Conservation (phyloP, 2,888 invertebrate genomes). For the Trichogramma evanescens region DNA sequence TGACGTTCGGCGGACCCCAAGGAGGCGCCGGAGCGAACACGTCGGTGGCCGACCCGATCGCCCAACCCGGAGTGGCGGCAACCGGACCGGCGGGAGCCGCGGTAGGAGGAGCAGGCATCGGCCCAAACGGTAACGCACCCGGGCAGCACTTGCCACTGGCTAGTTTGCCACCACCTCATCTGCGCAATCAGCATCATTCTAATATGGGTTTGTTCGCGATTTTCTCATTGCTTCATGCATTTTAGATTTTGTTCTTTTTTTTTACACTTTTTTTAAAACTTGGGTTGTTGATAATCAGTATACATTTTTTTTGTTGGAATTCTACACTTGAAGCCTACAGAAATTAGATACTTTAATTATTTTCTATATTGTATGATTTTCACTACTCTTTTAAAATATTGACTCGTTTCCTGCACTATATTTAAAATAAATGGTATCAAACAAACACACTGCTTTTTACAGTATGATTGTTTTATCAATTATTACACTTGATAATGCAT, state of each 20-base stretch:
- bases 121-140: slow-evolving; percentile 44
- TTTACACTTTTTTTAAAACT: slow-evolving; percentile 1
- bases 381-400: background rate
- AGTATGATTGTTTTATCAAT: too few relatives aligned
- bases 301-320: background rate
- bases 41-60: slow-evolving; percentile 37
- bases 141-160: slow-evolving; percentile 43
- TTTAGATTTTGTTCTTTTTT: background rate
- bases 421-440: too few relatives aligned
- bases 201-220: slow-evolving; percentile 40
- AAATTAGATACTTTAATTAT: background rate
- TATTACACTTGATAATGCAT: too few relatives aligned
- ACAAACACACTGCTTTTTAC: too few relatives aligned
- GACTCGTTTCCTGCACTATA: background rate
- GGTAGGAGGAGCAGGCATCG: slow-evolving; percentile 37
- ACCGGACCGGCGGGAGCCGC: slow-evolving; percentile 38
- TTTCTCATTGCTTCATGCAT: slow-evolving; percentile 1
- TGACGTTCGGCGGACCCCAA: slow-evolving; percentile 51
- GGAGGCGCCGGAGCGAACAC: slow-evolving; percentile 40
- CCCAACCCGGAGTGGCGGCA: slow-evolving; percentile 29
- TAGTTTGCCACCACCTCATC: slow-evolving; percentile 44
- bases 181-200: slow-evolving; percentile 45
- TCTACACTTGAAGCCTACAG: background rate
- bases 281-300: background rate
- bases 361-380: background rate